These are phyloP conservation scores for Noctua comes DNA, from an alignment of 2,888 invertebrate species.

Conservation along the genomic window DNA sequence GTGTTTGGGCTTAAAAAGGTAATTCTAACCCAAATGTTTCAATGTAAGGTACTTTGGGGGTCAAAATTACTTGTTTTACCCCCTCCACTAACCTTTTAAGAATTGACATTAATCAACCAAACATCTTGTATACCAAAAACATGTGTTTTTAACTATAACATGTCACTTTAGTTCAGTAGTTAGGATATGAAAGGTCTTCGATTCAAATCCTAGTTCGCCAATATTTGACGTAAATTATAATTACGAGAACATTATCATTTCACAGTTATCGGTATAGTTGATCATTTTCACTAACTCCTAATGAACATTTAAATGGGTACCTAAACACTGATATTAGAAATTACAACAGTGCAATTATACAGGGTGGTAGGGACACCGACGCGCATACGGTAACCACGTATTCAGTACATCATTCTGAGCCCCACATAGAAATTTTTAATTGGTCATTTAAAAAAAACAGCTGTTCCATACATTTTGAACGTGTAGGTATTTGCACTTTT, in stretches of 20 bases:
- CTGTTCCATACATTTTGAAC: no score
- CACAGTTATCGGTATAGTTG: no score
- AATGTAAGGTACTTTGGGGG: neutral
- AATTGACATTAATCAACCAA: constrained; percentile 19
- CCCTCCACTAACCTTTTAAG: neutral
- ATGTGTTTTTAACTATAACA: constrained; percentile 24
- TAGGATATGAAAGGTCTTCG: neutral
- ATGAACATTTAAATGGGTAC: neutral
- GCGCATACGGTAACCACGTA: no score
- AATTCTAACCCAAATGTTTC: neutral
- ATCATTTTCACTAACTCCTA: neutral
- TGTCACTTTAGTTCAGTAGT: neutral
- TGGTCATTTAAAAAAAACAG: no score
- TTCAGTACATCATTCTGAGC: no score
- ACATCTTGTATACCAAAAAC: neutral
- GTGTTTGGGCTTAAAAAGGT: neutral
- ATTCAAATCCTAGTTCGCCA: neutral
- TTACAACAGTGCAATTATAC: neutral
- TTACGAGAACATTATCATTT: neutral
- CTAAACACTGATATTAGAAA: neutral
- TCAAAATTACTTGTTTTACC: neutral
- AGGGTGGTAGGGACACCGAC: no score
- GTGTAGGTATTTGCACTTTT: no score
- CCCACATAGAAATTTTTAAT: no score
- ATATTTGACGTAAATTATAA: neutral